Percentiles rank a stretch among this genome's conserved stretches.
Conservation (phyloP, 2,113 vertebrate genomes). For the Antechinus flavipes region DNA sequence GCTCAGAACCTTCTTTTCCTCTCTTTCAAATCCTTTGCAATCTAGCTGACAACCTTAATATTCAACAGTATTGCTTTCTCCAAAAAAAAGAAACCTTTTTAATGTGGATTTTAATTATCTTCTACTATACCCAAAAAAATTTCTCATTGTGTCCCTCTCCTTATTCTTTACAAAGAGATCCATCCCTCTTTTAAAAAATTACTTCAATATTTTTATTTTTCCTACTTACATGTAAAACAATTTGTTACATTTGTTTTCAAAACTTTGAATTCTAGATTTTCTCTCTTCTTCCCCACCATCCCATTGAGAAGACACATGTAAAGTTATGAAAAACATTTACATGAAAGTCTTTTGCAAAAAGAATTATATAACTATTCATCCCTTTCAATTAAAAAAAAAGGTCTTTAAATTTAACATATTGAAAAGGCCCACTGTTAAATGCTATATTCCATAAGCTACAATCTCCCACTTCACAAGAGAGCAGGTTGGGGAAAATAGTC, state of each 20-base stretch:
- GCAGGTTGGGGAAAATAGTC: neutral
- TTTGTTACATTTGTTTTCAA: too few relatives aligned
- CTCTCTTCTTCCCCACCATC: too few relatives aligned
- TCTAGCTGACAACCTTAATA: neutral
- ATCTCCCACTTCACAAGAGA: neutral
- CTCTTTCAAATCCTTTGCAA: neutral
- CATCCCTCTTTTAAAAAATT: neutral
- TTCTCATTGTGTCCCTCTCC: neutral
- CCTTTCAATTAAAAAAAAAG: too few relatives aligned
- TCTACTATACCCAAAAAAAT: neutral
- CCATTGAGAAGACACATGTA: too few relatives aligned
- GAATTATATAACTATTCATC: too few relatives aligned
- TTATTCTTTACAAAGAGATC: neutral
- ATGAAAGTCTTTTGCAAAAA: too few relatives aligned
- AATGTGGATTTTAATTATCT: neutral
- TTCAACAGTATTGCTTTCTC: neutral
- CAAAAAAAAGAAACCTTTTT: neutral
- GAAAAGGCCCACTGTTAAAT: neutral
- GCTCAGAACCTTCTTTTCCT: neutral
- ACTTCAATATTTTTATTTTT: too few relatives aligned
- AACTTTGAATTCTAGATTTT: too few relatives aligned
- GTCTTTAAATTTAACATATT: neutral
- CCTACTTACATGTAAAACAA: too few relatives aligned
- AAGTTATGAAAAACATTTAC: too few relatives aligned
- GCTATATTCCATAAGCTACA: neutral